These are phyloP conservation scores for Gyps fulvus DNA, from an alignment of 2,113 vertebrate genomes.

Conservation along the genomic window DNA sequence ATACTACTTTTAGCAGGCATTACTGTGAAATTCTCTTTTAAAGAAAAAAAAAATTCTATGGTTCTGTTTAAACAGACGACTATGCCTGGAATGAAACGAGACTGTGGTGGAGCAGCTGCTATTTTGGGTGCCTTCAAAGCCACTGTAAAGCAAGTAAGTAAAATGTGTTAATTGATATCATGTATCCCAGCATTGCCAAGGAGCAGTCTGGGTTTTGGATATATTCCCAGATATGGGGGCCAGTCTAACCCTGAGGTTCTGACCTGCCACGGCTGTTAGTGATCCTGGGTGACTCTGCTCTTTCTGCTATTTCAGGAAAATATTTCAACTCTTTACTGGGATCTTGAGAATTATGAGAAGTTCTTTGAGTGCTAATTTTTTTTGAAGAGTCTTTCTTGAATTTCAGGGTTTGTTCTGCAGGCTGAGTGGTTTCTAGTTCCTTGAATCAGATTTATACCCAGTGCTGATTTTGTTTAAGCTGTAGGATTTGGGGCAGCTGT, in stretches of 20 bases:
- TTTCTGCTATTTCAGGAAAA: neutral
- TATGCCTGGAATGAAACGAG: constrained; percentile 98
- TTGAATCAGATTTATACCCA: neutral
- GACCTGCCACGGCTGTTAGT: neutral
- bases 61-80: constrained; percentile 80
- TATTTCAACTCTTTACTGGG: neutral
- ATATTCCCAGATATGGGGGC: neutral
- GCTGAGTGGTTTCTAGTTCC: neutral
- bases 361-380: neutral
- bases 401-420: neutral
- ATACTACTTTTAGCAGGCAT: neutral
- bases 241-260: constrained; percentile 2
- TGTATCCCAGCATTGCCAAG: constrained; percentile 19
- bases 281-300: neutral
- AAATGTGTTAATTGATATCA: constrained; percentile 49
- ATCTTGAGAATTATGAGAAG: constrained; percentile 22
- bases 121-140: constrained; percentile 94
- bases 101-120: constrained; percentile 96
- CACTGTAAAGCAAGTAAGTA: constrained; percentile 89
- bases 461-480: constrained; percentile 31
- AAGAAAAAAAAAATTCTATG: neutral
- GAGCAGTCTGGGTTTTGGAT: constrained; percentile 15
- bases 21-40: neutral
- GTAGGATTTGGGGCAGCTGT: constrained; percentile 1
- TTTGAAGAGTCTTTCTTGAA: neutral